Conservation (phyloP, 2,113 vertebrate genomes). For the Ifrita kowaldi region DNA sequence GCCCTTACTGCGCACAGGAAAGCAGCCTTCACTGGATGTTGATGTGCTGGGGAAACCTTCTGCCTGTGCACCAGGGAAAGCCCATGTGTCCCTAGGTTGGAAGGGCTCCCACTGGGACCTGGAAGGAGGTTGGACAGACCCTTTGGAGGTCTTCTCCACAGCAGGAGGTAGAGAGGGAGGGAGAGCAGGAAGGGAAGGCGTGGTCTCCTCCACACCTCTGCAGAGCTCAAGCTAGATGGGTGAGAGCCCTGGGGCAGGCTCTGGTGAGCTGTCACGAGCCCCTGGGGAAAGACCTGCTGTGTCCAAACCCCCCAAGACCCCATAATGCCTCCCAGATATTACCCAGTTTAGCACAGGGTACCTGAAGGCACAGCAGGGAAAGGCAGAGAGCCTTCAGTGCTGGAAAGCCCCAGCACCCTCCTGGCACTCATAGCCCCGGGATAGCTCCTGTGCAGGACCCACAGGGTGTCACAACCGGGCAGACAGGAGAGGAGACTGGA, state of each 20-base stretch:
- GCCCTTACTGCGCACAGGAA: no score
- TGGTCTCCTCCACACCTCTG: not conserved
- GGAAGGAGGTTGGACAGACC: not conserved
- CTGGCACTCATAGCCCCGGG: rapidly evolving
- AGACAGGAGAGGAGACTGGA: rapidly evolving
- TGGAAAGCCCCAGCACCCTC: no score
- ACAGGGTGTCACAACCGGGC: not conserved
- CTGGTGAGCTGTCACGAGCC: not conserved
- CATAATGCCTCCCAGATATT: not conserved
- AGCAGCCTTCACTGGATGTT: no score
- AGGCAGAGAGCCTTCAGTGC: not conserved
- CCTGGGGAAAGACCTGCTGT: not conserved
- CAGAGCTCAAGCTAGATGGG: not conserved
- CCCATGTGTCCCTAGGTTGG: no score
- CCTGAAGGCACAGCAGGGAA: not conserved
- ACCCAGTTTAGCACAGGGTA: not conserved
- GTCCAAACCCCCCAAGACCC: no score
- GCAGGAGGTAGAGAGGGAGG: not conserved
- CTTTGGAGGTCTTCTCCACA: not conserved
- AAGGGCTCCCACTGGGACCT: not conserved
- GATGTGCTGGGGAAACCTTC: not conserved
- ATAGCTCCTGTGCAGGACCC: not conserved
- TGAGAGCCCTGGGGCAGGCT: not conserved
- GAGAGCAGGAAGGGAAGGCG: not conserved
- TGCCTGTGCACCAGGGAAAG: not conserved